Base-by-base conservation (phyloP, 2,113 vertebrate genomes). In the Calidris pugnax region DNA sequence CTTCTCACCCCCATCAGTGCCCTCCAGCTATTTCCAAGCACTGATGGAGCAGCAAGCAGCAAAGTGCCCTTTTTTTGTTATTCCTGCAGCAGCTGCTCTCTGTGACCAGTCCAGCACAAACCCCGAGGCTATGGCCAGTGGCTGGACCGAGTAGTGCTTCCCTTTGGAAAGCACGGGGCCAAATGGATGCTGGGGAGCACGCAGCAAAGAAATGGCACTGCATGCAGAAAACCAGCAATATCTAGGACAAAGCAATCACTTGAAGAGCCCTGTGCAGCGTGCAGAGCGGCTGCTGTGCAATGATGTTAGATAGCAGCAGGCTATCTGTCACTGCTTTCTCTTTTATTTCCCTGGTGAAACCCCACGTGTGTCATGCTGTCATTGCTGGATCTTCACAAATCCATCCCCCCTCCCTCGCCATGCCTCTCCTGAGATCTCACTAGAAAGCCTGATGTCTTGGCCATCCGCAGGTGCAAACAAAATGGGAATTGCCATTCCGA, bases 321-420 rank as follows among this genome's bases (percentile, higher is more conserved):
- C n/a, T 77, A 1, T 57, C 76, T 85, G 66, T 82, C 82, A 12
- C 85, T 55, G 66, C 57, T 76, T 75, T 50, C 69, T 63, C 67
- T 77, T 62, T 71, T 39, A 39, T 72, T 63, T 82, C 74, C 85
- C 66, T 16, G 14, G 39, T 63, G 77, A 63, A 91, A 43, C 16
- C 37, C 67, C 45, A 3, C 2, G 27, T 0, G 1, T 66, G 37
- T 17, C 5, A 1, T 4, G 33, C 47, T 4, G 4, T 55, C 37
- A 32, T 41, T 72, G 62, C 57, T 53, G 48, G 43, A 48, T 76
- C 59, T 41, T 86, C 59, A 53, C 33, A 72, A 73, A 73, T 18
- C 43, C 45, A 37, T 13, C 39, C 62, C 27, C n/a, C 21, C 21
- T 18, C 13, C 59, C 23, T 93, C 1, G 0, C 51, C 32, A 0